Evolutionary conservation across 2,888 invertebrate species (phyloP).

Genomic region (Apomyelois bistriatella): DNA sequence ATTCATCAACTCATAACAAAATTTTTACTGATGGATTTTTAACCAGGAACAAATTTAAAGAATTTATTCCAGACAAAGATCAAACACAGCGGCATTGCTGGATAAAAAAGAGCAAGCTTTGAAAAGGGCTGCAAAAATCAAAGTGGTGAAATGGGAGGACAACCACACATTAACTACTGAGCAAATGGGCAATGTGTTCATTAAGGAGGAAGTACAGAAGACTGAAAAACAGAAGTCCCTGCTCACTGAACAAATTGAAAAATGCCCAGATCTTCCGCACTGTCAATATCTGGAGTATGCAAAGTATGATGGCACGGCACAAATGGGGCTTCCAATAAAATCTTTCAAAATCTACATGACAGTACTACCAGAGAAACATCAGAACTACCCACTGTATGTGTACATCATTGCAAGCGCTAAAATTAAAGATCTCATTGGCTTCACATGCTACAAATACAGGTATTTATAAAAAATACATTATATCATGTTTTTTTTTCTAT

Average conservation of each 20-base stretch:
- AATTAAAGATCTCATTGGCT: conserved; percentile 94
- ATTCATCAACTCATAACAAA: not conserved
- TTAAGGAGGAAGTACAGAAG: conserved; percentile 58
- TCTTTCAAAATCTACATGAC: conserved; percentile 94
- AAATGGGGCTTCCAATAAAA: conserved; percentile 88
- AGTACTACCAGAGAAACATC: conserved; percentile 89
- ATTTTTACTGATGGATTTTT: not conserved
- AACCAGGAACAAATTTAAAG: conserved; percentile 3
- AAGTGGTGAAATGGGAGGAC: conserved; percentile 86
- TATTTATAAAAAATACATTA: conserved; percentile 34
- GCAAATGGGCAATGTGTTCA: conserved; percentile 81
- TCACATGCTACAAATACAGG: conserved; percentile 93
- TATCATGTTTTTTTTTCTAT: conserved; percentile 12
- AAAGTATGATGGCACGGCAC: conserved; percentile 94
- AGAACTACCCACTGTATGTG: conserved; percentile 91
- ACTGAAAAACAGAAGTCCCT: conserved; percentile 77
- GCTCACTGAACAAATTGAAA: conserved; percentile 87
- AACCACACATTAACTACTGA: conserved; percentile 73
- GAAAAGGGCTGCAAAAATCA: conserved; percentile 88
- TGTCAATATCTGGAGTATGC: conserved; percentile 95
- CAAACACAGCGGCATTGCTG: conserved; percentile 92
- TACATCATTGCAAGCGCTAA: conserved; percentile 91
- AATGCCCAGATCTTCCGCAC: conserved; percentile 87
- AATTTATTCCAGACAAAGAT: conserved; percentile 77
- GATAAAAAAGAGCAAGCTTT: conserved; percentile 94